Evolutionary conservation across 2,888 invertebrate genomes (phyloP), one percentile per base, ranked within the genome.

Genomic region (Cryptus viduatorius): DNA sequence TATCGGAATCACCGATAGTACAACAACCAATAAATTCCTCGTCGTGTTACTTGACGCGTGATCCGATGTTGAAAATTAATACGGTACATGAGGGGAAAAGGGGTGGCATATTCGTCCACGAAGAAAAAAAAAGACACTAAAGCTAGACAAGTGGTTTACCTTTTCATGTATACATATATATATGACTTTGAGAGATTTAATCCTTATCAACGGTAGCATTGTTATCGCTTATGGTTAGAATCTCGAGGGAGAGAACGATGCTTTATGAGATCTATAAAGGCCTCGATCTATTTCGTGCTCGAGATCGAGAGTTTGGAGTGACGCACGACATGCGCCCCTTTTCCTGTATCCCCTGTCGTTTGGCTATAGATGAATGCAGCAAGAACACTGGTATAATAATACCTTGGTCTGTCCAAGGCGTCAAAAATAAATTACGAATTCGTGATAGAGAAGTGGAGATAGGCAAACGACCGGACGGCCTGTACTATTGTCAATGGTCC

Each of bases 381-480:
- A 5, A 19, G 42, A 56, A 76, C 24, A 14, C 42, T 12, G 19
- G 44, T 56, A 67, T 56, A 67, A 77, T 67, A 67, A 53, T 53
- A 56, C 46, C 31, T 29, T 69, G 31, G 44, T 59, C 77, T 44
- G 16, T 14, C 31, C 37, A 8, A 78, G 77, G 64, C 50, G 59
- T 69, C 29, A 76, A 64, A 64, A 78, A 78, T 37, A 61, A 83
- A 80, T 83, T 77, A 83, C 80, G 80, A 77, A 85, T 86, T 77
- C 82, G 64, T 82, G 86, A 86, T 86, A 80, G 82, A 82, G 75
- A 86, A 82, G 75, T 77, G 64, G 73, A 86, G 84, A 86, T 82
- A 73, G 78, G 59, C 31, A 44, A 24, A 53, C 53, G 19, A 16
- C 8, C 16, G 19, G 53, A 10, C 12, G 37, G 16, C 37, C 8